Percentiles rank a stretch among this genome's conserved stretches.
These are phyloP conservation scores for Oscheius sp. DNA, from an alignment of 2,888 invertebrate species.

Conservation along the genomic window DNA sequence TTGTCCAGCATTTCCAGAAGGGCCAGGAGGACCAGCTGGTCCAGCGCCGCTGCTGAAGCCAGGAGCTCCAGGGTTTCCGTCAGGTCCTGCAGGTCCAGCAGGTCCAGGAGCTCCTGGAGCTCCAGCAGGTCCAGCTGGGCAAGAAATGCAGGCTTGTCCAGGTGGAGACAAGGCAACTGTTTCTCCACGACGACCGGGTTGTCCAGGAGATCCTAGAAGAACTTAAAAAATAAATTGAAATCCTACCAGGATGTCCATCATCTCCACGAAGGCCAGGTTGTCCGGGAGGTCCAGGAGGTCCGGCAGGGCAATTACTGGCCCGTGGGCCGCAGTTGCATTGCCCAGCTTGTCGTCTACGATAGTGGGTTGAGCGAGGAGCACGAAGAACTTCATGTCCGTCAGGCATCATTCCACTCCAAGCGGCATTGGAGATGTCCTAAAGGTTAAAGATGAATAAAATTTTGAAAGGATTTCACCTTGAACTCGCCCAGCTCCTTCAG, in stretches of 20 bases:
- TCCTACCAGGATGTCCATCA: no score
- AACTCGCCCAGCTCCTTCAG: conserved; percentile 22
- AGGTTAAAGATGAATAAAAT: no score
- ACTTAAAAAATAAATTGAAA: no score
- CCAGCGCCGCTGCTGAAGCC: background rate
- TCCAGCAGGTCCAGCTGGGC: conserved; percentile 7
- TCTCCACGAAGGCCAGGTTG: background rate
- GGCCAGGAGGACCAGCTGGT: conserved; percentile 6
- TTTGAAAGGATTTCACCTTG: conserved; percentile 1
- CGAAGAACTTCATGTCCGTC: conserved; percentile 15
- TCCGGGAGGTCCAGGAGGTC: conserved; percentile 24
- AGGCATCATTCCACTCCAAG: conserved; percentile 28
- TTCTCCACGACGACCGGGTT: conserved; percentile 14
- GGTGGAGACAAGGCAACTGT: conserved; percentile 9
- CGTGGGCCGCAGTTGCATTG: conserved; percentile 24
- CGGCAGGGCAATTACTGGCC: conserved; percentile 17
- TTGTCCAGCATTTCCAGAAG: conserved; percentile 5
- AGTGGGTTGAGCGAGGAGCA: conserved; percentile 3
- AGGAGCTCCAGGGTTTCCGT: background rate
- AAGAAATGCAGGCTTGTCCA: background rate
- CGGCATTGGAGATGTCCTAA: conserved; percentile 19
- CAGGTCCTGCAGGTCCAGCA: background rate
- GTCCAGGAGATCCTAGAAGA: background rate
- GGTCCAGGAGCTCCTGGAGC: conserved; percentile 13
- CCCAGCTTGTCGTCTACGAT: background rate